Conservation (phyloP, 2,888 invertebrate genomes). For the Sinohyriopsis cumingii region DNA sequence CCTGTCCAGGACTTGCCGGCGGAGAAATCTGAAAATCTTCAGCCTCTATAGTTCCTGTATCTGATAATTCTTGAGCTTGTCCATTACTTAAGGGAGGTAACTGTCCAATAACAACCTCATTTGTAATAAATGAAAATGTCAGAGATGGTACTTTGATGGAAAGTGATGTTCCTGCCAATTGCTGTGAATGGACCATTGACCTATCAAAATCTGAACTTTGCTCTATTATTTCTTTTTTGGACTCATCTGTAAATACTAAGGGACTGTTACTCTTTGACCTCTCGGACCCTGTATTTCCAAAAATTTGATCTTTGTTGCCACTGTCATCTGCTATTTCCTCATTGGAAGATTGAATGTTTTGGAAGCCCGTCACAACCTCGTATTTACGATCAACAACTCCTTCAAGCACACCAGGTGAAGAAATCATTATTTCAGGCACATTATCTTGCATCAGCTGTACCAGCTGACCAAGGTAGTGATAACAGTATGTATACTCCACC, state of each 20-base stretch:
- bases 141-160: too few relatives aligned
- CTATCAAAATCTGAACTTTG: neutral
- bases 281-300: too few relatives aligned
- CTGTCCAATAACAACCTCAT: too few relatives aligned
- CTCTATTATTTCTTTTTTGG: constrained; percentile 4
- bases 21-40: constrained; percentile 9
- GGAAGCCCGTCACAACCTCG: constrained; percentile 42
- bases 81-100: too few relatives aligned
- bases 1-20: constrained; percentile 30
- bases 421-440: constrained; percentile 54
- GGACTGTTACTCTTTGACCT: too few relatives aligned
- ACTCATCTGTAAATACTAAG: neutral
- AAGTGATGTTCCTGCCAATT: too few relatives aligned
- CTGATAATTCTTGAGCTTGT: too few relatives aligned
- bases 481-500: constrained; percentile 69
- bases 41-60: too few relatives aligned
- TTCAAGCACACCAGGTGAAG: constrained; percentile 47
- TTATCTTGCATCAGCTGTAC: constrained; percentile 48
- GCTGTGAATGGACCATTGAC: too few relatives aligned
- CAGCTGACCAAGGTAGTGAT: constrained; percentile 63
- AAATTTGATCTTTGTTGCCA: too few relatives aligned
- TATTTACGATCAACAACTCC: constrained; percentile 47
- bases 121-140: too few relatives aligned
- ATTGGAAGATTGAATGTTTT: constrained; percentile 27
- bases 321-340: constrained; percentile 1